Evolutionary conservation across 2,888 invertebrate genomes (phyloP).

Genomic region (Tupiocoris notatus): DNA sequence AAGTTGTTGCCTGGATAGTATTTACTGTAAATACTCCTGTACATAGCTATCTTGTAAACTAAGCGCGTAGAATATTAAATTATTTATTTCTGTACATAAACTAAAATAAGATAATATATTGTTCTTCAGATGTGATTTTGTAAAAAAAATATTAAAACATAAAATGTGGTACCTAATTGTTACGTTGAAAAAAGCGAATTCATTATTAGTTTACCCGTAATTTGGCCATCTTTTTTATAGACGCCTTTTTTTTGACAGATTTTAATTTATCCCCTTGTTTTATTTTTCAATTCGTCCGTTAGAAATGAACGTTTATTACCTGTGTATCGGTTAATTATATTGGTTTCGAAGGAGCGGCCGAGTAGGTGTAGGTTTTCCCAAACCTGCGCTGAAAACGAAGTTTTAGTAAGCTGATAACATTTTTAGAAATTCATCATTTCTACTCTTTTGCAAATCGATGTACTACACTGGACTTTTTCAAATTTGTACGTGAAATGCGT

Average conservation of each 20-base stretch:
- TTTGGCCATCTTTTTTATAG: background rate
- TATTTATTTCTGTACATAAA: constrained; percentile 38
- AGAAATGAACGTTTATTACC: no score
- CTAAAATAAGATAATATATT: constrained; percentile 10
- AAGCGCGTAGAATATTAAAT: constrained; percentile 10
- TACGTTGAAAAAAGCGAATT: background rate
- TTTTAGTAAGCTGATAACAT: no score
- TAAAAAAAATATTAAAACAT: constrained; percentile 18
- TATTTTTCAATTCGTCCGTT: background rate
- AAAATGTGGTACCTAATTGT: background rate
- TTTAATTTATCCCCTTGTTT: background rate
- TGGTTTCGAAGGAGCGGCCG: background rate
- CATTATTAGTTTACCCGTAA: background rate
- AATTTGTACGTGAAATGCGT: no score
- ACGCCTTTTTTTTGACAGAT: background rate
- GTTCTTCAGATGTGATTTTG: constrained; percentile 33
- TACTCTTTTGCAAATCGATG: no score
- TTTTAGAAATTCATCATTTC: no score
- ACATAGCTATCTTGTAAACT: constrained; percentile 39
- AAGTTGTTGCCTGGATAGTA: constrained; percentile 45
- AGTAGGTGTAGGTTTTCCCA: background rate
- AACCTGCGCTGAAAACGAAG: no score
- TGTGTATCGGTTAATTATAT: background rate
- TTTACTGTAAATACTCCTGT: constrained; percentile 44
- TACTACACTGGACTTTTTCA: no score